Evolutionary conservation across 2,113 vertebrate species (phyloP).

Genomic region (Aythya baeri): DNA sequence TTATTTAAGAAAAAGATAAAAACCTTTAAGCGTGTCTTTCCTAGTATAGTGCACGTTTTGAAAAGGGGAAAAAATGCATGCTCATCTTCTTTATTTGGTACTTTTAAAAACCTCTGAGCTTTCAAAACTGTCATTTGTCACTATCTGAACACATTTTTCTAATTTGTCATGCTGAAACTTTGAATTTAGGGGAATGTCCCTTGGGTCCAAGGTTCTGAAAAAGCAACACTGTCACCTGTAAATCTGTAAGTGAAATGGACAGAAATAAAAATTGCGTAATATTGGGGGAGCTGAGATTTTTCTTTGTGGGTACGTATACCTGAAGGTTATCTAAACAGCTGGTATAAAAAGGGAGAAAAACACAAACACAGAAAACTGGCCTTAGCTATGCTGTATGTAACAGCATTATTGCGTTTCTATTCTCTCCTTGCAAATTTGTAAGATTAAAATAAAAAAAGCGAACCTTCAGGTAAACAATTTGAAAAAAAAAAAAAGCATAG

Average conservation of each 20-base stretch:
- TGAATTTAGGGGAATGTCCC: background rate
- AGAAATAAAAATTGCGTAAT: background rate
- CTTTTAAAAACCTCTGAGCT: background rate
- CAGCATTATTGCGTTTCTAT: background rate
- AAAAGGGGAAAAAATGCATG: rapidly evolving
- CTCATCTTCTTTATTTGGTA: background rate
- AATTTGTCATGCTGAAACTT: background rate
- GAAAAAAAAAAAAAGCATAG: background rate
- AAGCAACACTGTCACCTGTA: background rate
- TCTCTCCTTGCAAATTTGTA: background rate
- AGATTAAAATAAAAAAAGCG: background rate
- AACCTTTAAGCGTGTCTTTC: background rate
- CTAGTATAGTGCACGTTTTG: background rate
- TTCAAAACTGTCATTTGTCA: background rate
- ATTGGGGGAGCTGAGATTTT: background rate
- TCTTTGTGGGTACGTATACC: background rate
- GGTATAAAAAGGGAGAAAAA: background rate
- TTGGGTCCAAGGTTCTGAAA: background rate
- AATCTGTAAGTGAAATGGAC: background rate
- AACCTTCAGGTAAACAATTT: background rate
- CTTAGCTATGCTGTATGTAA: background rate
- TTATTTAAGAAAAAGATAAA: background rate
- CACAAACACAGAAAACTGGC: background rate
- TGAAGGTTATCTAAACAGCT: background rate
- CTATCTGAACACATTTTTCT: background rate